Evolutionary conservation across 1,140 invertebrate genomes (phyloP), one percentile per base, ranked within the genome.

Genomic region (Euwallacea similis): DNA sequence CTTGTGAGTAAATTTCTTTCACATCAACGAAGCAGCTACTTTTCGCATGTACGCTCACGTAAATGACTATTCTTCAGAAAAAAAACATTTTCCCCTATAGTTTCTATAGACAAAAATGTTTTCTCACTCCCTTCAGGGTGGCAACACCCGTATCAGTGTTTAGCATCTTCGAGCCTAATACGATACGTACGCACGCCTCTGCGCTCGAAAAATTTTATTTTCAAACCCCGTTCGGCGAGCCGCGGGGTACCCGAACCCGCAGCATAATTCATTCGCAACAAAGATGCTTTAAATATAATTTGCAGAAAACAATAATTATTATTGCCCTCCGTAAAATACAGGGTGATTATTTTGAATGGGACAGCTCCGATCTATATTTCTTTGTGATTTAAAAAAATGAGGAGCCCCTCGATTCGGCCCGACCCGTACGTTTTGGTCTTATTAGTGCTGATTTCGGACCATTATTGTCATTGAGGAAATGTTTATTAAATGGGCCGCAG

Each of bases 231-330:
- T 53, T 66, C 61, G 42, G 55, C n/a, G 44, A 67, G 64, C 71
- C 71, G 71, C 71, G 65, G 71, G 71, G 71, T 62, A 67, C 71
- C 71, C 71, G 71, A 67, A 72, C 71, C 71, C 64, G 65, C 71
- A 72, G 71, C 66, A 72, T 72, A 72, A 72, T 65, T 72, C 71
- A 72, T 72, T 60, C 71, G 71, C 71, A 72, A 72, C 71, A 72
- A 72, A 72, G 71, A 72, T 68, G 71, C 71, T 72, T 72, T 72
- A 72, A 72, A 72, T 72, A 72, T 72, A 72, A 72, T 72, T 72
- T 72, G 71, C 71, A 72, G 71, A 72, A 72, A 72, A 72, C 71
- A 72, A 72, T 72, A 72, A 72, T 72, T 72, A 72, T 72, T 72
- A 72, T 72, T 68, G 65, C 64, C 65, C 61, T 55, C 62, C 65